These are phyloP conservation scores for Jaculus jaculus DNA, from an alignment of 2,113 vertebrate genomes.

Conservation along the genomic window DNA sequence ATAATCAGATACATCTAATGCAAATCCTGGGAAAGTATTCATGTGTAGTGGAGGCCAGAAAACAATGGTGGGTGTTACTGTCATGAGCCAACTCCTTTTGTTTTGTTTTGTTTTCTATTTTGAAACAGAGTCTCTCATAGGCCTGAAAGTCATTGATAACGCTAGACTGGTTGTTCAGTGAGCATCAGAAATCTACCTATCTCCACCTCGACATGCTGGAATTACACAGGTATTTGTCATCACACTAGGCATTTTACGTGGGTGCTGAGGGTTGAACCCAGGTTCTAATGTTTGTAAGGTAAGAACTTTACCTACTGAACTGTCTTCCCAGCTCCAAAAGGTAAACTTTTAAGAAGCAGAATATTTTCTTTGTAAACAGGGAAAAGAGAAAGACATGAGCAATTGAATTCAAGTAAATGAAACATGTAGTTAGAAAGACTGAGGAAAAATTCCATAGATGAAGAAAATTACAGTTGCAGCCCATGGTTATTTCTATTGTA, in stretches of 20 bases:
- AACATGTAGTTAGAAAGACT: neutral
- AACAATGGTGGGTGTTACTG: neutral
- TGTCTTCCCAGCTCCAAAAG: neutral
- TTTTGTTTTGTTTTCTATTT: too few relatives aligned
- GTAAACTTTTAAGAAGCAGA: neutral
- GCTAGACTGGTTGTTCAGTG: too few relatives aligned
- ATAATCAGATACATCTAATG: neutral
- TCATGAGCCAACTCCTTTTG: too few relatives aligned
- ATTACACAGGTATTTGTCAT: too few relatives aligned
- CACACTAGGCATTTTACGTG: too few relatives aligned
- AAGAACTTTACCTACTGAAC: too few relatives aligned
- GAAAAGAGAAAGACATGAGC: neutral
- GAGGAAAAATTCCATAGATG: neutral
- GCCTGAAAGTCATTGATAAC: too few relatives aligned
- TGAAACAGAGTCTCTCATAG: too few relatives aligned
- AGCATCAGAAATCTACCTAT: too few relatives aligned
- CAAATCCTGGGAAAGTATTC: neutral
- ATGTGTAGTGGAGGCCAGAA: neutral
- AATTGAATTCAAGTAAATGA: neutral
- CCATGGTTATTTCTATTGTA: neutral
- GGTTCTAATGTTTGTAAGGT: too few relatives aligned
- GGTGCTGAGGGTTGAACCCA: too few relatives aligned
- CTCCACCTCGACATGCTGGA: too few relatives aligned
- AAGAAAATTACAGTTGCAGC: neutral
- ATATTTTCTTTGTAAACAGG: neutral